phyloP scores from a whole-genome alignment of 2,888 invertebrate species.

The Pristionchus entomophagus region DNA sequence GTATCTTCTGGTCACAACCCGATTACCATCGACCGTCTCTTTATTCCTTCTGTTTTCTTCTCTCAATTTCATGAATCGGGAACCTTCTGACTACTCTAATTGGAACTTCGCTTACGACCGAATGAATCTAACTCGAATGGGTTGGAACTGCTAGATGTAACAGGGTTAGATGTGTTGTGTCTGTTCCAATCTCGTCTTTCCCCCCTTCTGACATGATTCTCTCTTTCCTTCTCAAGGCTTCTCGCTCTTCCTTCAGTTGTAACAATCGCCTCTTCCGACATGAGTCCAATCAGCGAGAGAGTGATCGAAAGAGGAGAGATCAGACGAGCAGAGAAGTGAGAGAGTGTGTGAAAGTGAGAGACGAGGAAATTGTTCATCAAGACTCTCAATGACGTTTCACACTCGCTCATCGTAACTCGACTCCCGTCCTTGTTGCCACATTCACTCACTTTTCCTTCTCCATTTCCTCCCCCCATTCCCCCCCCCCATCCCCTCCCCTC shows the following conservation, averaged over 20 bases:
- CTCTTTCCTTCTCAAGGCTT: not conserved
- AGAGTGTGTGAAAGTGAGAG: not conserved
- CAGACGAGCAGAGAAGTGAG: slow-evolving; percentile 10
- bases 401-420: slow-evolving; percentile 12
- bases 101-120: not conserved
- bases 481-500: too few species aligned
- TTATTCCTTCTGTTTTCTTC: not conserved
- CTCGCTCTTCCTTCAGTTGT: too few species aligned
- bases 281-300: slow-evolving; percentile 32
- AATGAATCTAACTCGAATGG: not conserved
- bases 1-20: not conserved
- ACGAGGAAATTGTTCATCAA: slow-evolving; percentile 13
- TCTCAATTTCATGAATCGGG: not conserved
- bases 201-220: not conserved
- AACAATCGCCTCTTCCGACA: slow-evolving; percentile 26
- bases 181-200: not conserved
- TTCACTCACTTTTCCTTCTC: not conserved
- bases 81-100: not conserved
- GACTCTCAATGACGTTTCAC: slow-evolving; percentile 18
- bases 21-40: not conserved
- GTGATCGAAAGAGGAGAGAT: slow-evolving; percentile 8
- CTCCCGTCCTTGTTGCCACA: not conserved
- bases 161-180: not conserved
- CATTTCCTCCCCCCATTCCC: too few species aligned
- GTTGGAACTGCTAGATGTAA: not conserved